Evolutionary conservation across 1,140 invertebrate species (phyloP).

Genomic region (Calosoma granatense): DNA sequence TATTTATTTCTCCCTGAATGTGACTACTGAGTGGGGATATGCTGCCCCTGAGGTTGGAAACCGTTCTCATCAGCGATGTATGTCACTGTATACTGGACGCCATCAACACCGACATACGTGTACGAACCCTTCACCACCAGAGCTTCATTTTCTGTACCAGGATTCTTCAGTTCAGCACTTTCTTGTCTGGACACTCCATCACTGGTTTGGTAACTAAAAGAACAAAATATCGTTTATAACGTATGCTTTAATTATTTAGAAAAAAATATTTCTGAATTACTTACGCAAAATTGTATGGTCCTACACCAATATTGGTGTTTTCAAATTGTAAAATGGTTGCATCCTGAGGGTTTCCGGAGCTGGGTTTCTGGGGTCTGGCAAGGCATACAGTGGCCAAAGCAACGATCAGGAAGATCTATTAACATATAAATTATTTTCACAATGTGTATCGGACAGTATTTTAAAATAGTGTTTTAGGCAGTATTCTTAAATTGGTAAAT

Average conservation of each 20-base stretch:
- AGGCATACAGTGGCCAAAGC: background rate
- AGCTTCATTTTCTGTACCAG: slow-evolving; percentile 43
- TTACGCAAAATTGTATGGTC: slow-evolving; percentile 27
- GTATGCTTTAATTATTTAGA: background rate
- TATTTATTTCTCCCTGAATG: too few species aligned
- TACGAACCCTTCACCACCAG: slow-evolving; percentile 47
- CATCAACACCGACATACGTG: slow-evolving; percentile 52
- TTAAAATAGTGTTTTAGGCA: too few species aligned
- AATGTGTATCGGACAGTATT: background rate
- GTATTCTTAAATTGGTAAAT: too few species aligned
- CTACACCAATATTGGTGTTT: slow-evolving; percentile 40
- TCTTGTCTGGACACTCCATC: slow-evolving; percentile 56
- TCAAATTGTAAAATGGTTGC: slow-evolving; percentile 5
- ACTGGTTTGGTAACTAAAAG: slow-evolving; percentile 48
- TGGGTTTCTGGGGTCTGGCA: background rate
- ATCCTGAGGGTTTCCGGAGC: background rate
- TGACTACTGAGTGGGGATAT: too few species aligned
- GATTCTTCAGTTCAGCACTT: slow-evolving; percentile 56
- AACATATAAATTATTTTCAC: background rate
- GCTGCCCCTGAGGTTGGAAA: too few species aligned
- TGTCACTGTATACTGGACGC: slow-evolving; percentile 45
- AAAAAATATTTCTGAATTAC: slow-evolving; percentile 14
- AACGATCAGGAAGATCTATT: background rate
- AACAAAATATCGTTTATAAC: too few species aligned
- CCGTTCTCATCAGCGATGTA: too few species aligned